phyloP scores from a whole-genome alignment of 2,888 invertebrate genomes.

The Pseudococcus viburni region DNA sequence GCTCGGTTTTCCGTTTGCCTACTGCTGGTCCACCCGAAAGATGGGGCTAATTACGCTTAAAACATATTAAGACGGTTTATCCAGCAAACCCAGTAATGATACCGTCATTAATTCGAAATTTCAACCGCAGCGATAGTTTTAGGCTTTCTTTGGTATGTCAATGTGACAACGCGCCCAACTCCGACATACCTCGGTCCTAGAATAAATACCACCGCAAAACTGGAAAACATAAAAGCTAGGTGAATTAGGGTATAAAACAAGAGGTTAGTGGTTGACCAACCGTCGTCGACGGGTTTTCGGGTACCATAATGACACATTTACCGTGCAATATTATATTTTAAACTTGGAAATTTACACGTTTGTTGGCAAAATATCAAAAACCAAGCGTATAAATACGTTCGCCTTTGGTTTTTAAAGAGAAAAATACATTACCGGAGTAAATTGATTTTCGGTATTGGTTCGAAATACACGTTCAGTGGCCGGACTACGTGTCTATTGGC shows the following conservation, averaged over 20 bases:
- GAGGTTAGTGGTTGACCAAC: background rate
- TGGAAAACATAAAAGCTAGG: background rate
- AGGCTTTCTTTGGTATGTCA: constrained; percentile 43
- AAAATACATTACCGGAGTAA: background rate
- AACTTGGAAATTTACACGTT: background rate
- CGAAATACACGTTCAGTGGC: background rate
- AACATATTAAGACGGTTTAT: constrained; percentile 37
- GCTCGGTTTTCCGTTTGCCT: background rate
- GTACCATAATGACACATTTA: constrained; percentile 6
- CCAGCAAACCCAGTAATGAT: background rate
- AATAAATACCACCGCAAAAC: background rate
- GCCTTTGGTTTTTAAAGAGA: background rate
- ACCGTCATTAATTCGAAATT: constrained; percentile 42
- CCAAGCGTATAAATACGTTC: background rate
- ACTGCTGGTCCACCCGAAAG: background rate
- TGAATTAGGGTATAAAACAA: background rate
- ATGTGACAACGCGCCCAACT: background rate
- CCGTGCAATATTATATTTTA: background rate
- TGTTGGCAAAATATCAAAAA: background rate
- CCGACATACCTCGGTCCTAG: background rate
- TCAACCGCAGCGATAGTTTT: constrained; percentile 26
- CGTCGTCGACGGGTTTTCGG: background rate
- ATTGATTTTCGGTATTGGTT: background rate
- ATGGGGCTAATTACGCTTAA: constrained; percentile 25
- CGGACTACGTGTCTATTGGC: background rate